Conservation (phyloP, 2,888 invertebrate genomes). For the Apoda limacodes region DNA sequence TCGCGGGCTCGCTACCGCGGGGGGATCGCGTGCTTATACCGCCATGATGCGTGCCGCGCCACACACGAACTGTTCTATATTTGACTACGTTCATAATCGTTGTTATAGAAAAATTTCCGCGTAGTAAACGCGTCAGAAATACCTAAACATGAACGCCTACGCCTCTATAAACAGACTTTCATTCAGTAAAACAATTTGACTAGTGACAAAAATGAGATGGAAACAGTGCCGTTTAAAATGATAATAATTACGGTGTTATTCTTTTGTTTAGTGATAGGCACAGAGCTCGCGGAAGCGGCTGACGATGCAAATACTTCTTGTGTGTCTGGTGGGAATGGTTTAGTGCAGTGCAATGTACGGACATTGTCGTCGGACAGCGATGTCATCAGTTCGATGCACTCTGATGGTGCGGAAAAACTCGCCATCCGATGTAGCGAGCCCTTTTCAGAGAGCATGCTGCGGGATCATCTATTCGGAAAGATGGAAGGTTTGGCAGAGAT, state of each 20-base stretch:
- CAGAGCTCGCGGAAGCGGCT: conserved; percentile 64
- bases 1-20: conserved; percentile 57
- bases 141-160: conserved; percentile 49
- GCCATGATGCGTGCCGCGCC: conserved; percentile 26
- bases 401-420: conserved; percentile 80
- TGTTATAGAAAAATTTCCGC: conserved; percentile 42
- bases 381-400: conserved; percentile 71
- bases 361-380: conserved; percentile 77
- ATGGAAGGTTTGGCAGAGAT: conserved; percentile 84
- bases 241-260: conserved; percentile 57
- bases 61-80: conserved; percentile 33
- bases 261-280: conserved; percentile 67
- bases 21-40: conserved; percentile 44
- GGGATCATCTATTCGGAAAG: conserved; percentile 78
- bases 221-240: conserved; percentile 64
- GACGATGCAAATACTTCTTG: conserved; percentile 56
- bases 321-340: conserved; percentile 48
- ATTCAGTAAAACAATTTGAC: conserved; percentile 46
- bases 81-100: conserved; percentile 36
- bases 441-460: conserved; percentile 77
- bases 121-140: conserved; percentile 35
- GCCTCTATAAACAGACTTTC: conserved; percentile 36
- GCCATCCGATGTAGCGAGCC: conserved; percentile 77
- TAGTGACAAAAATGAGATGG: conserved; percentile 63
- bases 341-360: conserved; percentile 74